Conservation (phyloP, 1,140 invertebrate genomes). For the Brachionus koreanus region DNA sequence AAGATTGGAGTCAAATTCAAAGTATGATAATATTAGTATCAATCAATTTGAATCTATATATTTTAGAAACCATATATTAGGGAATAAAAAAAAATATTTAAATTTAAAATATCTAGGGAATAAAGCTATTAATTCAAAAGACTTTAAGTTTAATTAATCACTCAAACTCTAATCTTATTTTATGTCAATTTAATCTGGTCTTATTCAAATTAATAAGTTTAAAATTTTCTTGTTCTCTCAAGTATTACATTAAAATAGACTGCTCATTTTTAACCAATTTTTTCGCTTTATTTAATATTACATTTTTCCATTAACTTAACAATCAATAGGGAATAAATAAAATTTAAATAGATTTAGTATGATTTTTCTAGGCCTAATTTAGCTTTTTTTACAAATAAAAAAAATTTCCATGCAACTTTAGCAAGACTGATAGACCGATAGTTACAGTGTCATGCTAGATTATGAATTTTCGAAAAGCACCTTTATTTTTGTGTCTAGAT, state of each 20-base stretch:
- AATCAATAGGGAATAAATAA: not conserved
- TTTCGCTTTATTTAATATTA: not conserved
- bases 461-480: not conserved
- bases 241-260: not conserved
- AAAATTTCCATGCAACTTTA: not conserved
- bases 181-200: not conserved
- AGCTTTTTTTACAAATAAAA: constrained; percentile 1
- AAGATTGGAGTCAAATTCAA: too few species aligned
- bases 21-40: too few species aligned
- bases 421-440: not conserved
- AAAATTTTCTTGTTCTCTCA: not conserved
- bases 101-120: too few species aligned
- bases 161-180: not conserved
- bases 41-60: too few species aligned
- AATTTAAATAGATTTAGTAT: not conserved
- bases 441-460: not conserved
- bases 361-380: not conserved
- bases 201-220: not conserved
- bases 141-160: not conserved
- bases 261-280: not conserved
- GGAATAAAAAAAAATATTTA: too few species aligned
- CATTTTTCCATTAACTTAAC: not conserved
- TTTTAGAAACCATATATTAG: too few species aligned
- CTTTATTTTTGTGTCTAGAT: not conserved
- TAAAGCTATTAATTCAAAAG: not conserved